These are phyloP conservation scores for Sesia bembeciformis DNA, from an alignment of 2,888 invertebrate genomes.

Conservation along the genomic window DNA sequence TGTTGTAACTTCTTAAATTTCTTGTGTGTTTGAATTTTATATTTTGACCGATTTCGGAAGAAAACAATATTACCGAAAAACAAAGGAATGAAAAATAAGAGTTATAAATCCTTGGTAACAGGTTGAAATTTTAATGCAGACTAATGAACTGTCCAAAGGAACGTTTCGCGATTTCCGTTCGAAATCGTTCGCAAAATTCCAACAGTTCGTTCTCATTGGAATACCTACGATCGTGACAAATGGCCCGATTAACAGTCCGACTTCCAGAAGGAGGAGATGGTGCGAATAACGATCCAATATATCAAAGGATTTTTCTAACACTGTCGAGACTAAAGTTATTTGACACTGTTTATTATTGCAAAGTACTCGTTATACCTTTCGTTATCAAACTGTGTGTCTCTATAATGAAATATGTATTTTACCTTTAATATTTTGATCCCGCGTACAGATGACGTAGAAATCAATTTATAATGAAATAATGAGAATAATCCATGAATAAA, in stretches of 20 bases:
- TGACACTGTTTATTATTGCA: no score
- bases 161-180: slow-evolving; percentile 5
- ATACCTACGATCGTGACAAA: slow-evolving; percentile 61
- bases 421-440: no score
- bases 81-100: background rate
- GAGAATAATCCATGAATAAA: no score
- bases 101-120: background rate
- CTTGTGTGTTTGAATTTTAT: no score
- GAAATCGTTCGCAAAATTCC: slow-evolving; percentile 42
- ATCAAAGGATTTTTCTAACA: slow-evolving; percentile 65
- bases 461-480: no score
- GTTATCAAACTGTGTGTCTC: no score
- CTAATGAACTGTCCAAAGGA: slow-evolving; percentile 5
- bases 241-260: slow-evolving; percentile 67
- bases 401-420: no score
- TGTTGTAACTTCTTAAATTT: no score
- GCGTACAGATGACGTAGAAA: no score
- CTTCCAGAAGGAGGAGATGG: slow-evolving; percentile 55
- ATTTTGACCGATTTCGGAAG: no score
- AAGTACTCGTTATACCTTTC: no score
- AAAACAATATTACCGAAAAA: background rate
- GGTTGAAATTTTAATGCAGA: background rate
- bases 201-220: slow-evolving; percentile 46
- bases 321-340: slow-evolving; percentile 42
- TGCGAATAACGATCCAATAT: slow-evolving; percentile 68